Conservation (phyloP, 2,797 vertebrate genomes). For the Distichodus sexfasciatus region DNA sequence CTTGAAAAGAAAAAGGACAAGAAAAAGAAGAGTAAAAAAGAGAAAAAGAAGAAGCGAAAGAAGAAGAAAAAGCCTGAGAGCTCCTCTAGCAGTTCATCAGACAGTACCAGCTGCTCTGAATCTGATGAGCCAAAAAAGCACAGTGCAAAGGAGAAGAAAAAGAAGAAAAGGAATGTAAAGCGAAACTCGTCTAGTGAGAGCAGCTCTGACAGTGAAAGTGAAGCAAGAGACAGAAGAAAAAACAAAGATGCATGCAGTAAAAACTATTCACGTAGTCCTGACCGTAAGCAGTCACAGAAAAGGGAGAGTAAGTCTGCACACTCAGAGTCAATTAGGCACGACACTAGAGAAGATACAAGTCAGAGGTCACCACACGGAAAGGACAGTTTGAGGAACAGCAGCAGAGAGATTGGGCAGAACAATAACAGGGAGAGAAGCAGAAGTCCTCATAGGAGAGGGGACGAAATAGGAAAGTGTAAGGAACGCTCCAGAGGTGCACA, state of each 20-base stretch:
- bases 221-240: constrained; percentile 69
- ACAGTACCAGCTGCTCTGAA: constrained; percentile 66
- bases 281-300: constrained; percentile 60
- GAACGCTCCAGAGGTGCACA: constrained; percentile 14
- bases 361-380: constrained; percentile 41
- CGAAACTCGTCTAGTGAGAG: constrained; percentile 77
- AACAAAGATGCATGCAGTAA: constrained; percentile 70
- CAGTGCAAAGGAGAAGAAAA: constrained; percentile 63
- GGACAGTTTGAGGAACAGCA: constrained; percentile 38
- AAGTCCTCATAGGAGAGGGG: constrained; percentile 31
- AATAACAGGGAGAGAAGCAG: neutral
- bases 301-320: constrained; percentile 52
- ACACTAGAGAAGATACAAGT: constrained; percentile 55
- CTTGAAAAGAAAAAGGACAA: constrained; percentile 87
- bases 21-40: constrained; percentile 75
- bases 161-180: constrained; percentile 75
- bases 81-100: constrained; percentile 68
- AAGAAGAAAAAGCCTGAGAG: constrained; percentile 71
- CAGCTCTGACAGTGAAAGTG: constrained; percentile 72
- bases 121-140: constrained; percentile 55
- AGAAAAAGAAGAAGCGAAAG: constrained; percentile 82
- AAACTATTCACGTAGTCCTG: constrained; percentile 68
- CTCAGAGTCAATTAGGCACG: constrained; percentile 40
- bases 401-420: constrained; percentile 50
- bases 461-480: neutral